Evolutionary conservation across 2,797 vertebrate species (phyloP), one percentile per base, ranked within the genome.

Genomic region (Lacerta bilineata): DNA sequence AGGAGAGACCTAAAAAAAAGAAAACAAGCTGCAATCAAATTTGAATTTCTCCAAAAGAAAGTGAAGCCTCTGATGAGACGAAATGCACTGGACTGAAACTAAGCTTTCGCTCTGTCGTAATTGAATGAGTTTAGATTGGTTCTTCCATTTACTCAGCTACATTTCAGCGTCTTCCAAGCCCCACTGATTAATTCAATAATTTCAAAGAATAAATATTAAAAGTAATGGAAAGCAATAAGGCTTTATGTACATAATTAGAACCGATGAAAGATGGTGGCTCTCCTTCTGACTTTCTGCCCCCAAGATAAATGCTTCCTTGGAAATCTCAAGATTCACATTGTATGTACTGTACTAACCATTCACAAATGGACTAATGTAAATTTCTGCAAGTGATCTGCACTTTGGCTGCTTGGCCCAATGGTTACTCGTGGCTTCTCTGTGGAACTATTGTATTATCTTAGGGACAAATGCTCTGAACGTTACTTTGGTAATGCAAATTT

Each of bases 171-270:
- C 66, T 90, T 89, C 13, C 72, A 46, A 55, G 5, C 74, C 11
- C 75, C 15, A 84, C 91, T 84, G 8, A 7, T 87, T 88, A 84
- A 41, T 71, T 90, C 85, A 84, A n/a, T 39, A 75, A 85, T 77
- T 81, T 81, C 78, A 86, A 68, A 86, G 84, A 89, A 89, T 89
- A 86, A 89, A 3, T 87, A 13, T 86, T 91, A 79, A 92, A 89
- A 88, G 66, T 74, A 91, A 90, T 92, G 69, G 2, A 86, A 74
- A 90, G 91, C 78, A 93, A n/a, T 0, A 85, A 80, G 39, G 86
- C 88, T 59, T 83, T 0, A 83, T 8, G 85, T 89, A 83, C 82
- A 23, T 36, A 2, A 64, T 87, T 50, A 86, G 4, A 29, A 11
- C 84, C 23, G 18, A 2, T 13, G 83, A 91, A 87, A 87, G 59